Conservation (phyloP, 2,888 invertebrate genomes). For the Sminthurides aquaticus region DNA sequence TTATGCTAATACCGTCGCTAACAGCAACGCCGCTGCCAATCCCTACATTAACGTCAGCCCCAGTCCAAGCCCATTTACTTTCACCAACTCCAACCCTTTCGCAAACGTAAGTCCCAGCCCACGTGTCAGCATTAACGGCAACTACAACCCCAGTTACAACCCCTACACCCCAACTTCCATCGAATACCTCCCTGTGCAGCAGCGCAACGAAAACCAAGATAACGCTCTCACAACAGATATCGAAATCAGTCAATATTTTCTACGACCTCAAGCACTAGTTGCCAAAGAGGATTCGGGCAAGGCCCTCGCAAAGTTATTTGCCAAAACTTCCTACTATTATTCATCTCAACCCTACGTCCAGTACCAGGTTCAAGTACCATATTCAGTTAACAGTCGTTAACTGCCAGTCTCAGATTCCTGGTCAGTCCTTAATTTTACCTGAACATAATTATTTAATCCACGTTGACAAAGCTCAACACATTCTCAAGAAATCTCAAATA, state of each 20-base stretch:
- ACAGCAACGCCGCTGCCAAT: too few species aligned
- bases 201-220: background rate
- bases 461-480: too few species aligned
- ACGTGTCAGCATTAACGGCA: background rate
- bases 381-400: background rate
- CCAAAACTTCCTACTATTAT: background rate
- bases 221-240: background rate
- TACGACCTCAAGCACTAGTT: slow-evolving; percentile 3
- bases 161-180: background rate
- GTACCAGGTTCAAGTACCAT: slow-evolving; percentile 2
- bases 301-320: background rate
- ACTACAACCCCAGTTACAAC: background rate
- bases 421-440: too few species aligned
- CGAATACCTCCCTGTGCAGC: background rate
- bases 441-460: too few species aligned
- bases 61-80: background rate
- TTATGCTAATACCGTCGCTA: too few species aligned
- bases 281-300: background rate
- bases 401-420: too few species aligned
- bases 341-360: background rate
- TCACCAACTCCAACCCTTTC: background rate
- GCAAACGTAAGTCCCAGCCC: background rate
- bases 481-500: too few species aligned
- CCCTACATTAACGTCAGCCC: background rate
- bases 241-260: background rate